Conservation (phyloP, 2,888 invertebrate species). For the Taenaris catops region DNA sequence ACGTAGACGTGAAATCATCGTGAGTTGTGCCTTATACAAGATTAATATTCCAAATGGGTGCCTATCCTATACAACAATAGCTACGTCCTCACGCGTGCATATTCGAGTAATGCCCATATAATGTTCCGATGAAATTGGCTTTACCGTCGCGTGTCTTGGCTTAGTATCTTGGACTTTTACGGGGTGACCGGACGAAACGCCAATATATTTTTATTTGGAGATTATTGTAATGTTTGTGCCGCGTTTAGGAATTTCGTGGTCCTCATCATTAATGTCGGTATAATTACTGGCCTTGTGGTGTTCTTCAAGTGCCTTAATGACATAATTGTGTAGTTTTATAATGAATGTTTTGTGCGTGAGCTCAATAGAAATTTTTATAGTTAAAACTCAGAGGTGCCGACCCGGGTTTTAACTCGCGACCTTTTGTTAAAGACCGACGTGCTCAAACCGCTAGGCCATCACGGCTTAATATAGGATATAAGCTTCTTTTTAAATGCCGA, state of each 20-base stretch:
- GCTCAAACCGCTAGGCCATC: no score
- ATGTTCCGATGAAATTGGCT: slow-evolving; percentile 71
- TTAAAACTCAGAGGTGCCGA: no score
- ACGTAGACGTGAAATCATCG: slow-evolving; percentile 40
- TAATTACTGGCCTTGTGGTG: no score
- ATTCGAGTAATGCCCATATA: slow-evolving; percentile 76
- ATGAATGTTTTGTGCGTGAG: slow-evolving; percentile 28
- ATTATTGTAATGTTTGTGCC: slow-evolving; percentile 3
- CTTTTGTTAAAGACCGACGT: no score
- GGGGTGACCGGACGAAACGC: slow-evolving; percentile 33
- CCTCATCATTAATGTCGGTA: slow-evolving; percentile 7
- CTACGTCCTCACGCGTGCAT: slow-evolving; percentile 69
- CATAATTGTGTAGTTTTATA: slow-evolving; percentile 26
- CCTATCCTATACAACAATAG: slow-evolving; percentile 65
- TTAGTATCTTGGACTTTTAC: slow-evolving; percentile 63
- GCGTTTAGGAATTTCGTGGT: no score
- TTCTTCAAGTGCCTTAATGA: no score
- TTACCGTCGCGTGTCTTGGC: slow-evolving; percentile 53
- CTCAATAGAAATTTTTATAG: no score
- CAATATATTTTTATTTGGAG: slow-evolving; percentile 24
- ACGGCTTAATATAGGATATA: no score
- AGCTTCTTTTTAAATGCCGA: no score
- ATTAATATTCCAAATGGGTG: slow-evolving; percentile 74
- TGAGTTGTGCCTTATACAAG: slow-evolving; percentile 54
- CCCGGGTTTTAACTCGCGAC: no score